Evolutionary conservation across 2,113 vertebrate species (phyloP).

Genomic region (Equus przewalskii): DNA sequence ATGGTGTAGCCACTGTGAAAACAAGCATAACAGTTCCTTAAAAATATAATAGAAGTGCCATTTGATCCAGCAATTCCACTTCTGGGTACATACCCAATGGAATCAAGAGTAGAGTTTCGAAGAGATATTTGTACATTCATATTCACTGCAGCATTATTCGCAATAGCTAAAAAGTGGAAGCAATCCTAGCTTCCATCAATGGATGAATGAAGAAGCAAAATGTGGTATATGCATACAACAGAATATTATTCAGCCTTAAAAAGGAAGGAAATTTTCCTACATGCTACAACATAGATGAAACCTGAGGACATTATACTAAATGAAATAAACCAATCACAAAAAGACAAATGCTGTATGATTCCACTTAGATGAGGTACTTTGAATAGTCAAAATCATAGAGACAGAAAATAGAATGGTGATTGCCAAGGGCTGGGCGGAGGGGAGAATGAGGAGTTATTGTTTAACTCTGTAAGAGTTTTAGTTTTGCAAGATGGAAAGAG

Average conservation of each 20-base stretch:
- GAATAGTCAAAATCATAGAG: neutral
- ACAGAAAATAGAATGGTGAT: neutral
- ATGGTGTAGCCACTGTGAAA: neutral
- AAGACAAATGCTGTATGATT: neutral
- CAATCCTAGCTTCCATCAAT: neutral
- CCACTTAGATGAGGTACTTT: neutral
- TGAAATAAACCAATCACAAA: conserved; percentile 3
- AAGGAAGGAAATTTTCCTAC: neutral
- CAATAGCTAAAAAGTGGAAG: neutral
- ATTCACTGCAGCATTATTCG: neutral
- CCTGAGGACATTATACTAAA: neutral
- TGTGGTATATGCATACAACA: neutral
- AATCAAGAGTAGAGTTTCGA: neutral
- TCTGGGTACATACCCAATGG: neutral
- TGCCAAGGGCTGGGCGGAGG: neutral
- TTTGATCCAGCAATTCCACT: neutral
- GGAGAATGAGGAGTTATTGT: neutral
- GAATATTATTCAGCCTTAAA: neutral
- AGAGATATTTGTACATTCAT: neutral
- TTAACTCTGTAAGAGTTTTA: neutral
- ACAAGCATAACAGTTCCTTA: neutral
- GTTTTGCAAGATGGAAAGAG: neutral
- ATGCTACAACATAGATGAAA: neutral
- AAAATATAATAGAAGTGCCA: neutral
- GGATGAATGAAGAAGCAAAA: neutral